Evolutionary conservation across 2,888 invertebrate genomes (phyloP).

Genomic region (Pteria penguin): DNA sequence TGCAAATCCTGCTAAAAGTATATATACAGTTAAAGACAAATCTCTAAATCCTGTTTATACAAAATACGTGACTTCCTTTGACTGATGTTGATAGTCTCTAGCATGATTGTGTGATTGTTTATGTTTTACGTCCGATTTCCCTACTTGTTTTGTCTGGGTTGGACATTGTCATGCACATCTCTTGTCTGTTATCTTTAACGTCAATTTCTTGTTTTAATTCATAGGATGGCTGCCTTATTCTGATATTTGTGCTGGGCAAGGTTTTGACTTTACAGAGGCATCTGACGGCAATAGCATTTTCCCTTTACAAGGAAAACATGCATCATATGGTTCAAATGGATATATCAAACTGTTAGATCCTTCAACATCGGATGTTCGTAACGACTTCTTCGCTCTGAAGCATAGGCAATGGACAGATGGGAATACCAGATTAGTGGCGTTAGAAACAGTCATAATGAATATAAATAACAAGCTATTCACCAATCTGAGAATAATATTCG

Average conservation of each 20-base stretch:
- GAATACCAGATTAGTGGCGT: neutral
- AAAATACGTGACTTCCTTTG: no score
- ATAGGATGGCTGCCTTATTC: neutral
- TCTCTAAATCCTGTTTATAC: no score
- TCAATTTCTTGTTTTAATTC: no score
- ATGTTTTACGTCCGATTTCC: no score
- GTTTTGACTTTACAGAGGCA: neutral
- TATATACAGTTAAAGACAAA: no score
- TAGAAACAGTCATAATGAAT: slow-evolving; percentile 17
- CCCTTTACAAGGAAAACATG: neutral
- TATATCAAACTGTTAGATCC: neutral
- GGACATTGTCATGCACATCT: no score
- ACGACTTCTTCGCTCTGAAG: neutral
- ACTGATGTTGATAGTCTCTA: no score
- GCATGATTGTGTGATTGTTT: no score
- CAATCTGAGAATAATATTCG: neutral
- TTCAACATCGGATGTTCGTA: neutral
- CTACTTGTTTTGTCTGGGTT: no score
- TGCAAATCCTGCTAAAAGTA: no score
- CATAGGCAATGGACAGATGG: slow-evolving; percentile 4
- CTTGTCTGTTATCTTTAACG: no score
- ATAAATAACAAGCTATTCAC: slow-evolving; percentile 12
- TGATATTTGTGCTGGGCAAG: neutral
- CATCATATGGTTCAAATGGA: neutral
- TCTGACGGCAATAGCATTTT: neutral